Evolutionary conservation across 2,888 invertebrate genomes (phyloP).

Genomic region (Mesochorus sp.): DNA sequence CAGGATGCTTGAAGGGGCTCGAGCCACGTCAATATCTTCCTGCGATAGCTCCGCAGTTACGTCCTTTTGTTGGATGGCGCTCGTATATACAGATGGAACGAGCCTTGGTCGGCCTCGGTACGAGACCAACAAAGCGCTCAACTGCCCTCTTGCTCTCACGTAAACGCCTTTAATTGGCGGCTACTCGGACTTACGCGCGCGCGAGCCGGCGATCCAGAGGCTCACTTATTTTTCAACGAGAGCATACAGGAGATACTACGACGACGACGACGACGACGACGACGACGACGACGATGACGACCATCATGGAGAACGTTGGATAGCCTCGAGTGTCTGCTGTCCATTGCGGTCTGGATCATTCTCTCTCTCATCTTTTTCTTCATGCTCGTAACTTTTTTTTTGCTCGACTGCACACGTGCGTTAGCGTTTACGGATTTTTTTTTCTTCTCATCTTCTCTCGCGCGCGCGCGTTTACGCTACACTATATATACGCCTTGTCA

Average conservation of each 20-base stretch:
- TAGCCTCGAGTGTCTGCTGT: slow-evolving; percentile 45
- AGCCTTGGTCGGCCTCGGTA: slow-evolving; percentile 44
- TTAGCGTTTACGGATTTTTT: slow-evolving; percentile 40
- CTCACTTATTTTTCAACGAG: slow-evolving; percentile 45
- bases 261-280: slow-evolving; percentile 14
- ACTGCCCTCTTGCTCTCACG: slow-evolving; percentile 66
- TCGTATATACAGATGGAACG: background rate
- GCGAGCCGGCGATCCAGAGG: slow-evolving; percentile 39
- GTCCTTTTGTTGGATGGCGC: background rate
- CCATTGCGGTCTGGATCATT: slow-evolving; percentile 17
- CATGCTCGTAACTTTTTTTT: slow-evolving; percentile 6
- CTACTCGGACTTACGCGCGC: slow-evolving; percentile 46
- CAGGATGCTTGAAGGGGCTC: background rate
- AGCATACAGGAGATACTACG: background rate
- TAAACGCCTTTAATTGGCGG: slow-evolving; percentile 68
- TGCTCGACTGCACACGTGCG: slow-evolving; percentile 44
- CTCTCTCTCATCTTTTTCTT: slow-evolving; percentile 12
- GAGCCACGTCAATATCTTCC: background rate
- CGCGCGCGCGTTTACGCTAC: slow-evolving; percentile 37
- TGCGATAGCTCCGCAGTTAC: background rate
- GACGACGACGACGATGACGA: slow-evolving; percentile 39
- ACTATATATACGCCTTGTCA: slow-evolving; percentile 29
- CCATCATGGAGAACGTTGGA: slow-evolving; percentile 37
- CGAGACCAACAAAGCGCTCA: slow-evolving; percentile 59
- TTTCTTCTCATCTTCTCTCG: slow-evolving; percentile 16